These are phyloP conservation scores for Brenthis hecate DNA, from an alignment of 2,888 invertebrate species.

Conservation along the genomic window DNA sequence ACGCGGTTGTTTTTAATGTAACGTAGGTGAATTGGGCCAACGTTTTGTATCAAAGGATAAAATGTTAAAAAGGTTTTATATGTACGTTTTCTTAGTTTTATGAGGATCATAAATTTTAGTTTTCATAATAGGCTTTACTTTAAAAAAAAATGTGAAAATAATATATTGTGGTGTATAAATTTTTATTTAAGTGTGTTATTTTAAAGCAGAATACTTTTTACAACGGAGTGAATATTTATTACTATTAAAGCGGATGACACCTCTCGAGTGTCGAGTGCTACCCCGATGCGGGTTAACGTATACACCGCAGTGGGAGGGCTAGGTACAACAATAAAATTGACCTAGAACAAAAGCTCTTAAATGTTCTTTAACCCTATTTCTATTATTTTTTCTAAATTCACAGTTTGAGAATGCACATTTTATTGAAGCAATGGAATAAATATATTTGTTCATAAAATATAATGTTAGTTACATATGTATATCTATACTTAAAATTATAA, in stretches of 20 bases:
- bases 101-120: too few species aligned
- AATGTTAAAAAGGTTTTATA: conserved; percentile 1
- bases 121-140: too few species aligned
- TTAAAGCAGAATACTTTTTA: background rate
- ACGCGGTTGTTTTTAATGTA: conserved; percentile 13
- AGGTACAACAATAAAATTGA: conserved; percentile 22
- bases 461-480: too few species aligned
- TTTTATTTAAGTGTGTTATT: background rate
- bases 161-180: background rate
- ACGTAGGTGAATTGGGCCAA: conserved; percentile 12
- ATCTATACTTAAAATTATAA: too few species aligned
- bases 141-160: background rate
- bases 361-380: conserved; percentile 2
- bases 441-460: too few species aligned
- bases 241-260: conserved; percentile 25
- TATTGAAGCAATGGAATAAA: too few species aligned
- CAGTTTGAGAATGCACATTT: too few species aligned
- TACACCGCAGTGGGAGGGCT: conserved; percentile 26
- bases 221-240: conserved; percentile 7
- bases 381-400: background rate
- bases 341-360: conserved; percentile 16
- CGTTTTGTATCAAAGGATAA: conserved; percentile 15
- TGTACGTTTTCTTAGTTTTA: too few species aligned
- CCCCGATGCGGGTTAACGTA: conserved; percentile 30
- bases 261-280: conserved; percentile 23